phyloP scores from a whole-genome alignment of 35 echinoderm and acorn worm genomes.

The Acanthaster planci region DNA sequence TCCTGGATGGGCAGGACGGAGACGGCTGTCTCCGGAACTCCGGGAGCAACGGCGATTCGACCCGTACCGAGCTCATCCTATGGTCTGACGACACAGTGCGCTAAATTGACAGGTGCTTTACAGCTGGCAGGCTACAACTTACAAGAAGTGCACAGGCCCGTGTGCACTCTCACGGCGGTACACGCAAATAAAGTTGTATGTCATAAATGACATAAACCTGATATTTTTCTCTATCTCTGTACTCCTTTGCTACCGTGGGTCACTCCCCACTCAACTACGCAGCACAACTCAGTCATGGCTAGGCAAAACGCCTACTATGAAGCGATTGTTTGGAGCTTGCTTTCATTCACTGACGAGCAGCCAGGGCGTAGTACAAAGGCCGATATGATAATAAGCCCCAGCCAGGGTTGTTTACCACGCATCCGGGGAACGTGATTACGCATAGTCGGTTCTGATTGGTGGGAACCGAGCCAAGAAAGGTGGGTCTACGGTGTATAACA shows the following conservation, averaged over 20 bases:
- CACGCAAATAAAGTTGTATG: too few relatives aligned
- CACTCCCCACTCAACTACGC: background rate
- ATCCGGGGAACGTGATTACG: background rate
- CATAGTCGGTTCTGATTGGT: background rate
- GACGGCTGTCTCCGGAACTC: constrained; percentile 20
- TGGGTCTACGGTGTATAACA: background rate
- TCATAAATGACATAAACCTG: too few relatives aligned
- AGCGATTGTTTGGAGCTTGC: background rate
- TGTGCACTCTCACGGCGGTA: too few relatives aligned
- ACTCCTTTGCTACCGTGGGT: background rate
- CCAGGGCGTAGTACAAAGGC: constrained; percentile 25
- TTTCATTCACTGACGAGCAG: constrained; percentile 5
- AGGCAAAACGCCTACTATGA: background rate
- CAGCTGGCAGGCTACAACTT: too few relatives aligned
- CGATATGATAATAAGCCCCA: background rate
- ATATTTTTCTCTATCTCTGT: too few relatives aligned
- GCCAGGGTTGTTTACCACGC: background rate
- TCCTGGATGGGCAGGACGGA: background rate
- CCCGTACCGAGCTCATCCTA: constrained; percentile 19
- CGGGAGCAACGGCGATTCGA: background rate
- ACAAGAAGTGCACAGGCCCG: too few relatives aligned
- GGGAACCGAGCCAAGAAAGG: constrained; percentile 4
- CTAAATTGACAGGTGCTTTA: too few relatives aligned
- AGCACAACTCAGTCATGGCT: background rate
- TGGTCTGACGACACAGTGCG: too few relatives aligned